A percentile compares a stretch with the other conserved stretches of the same genome.
These are phyloP conservation scores for Cydia pomonella DNA, from an alignment of 1,140 invertebrate species.

Conservation along the genomic window DNA sequence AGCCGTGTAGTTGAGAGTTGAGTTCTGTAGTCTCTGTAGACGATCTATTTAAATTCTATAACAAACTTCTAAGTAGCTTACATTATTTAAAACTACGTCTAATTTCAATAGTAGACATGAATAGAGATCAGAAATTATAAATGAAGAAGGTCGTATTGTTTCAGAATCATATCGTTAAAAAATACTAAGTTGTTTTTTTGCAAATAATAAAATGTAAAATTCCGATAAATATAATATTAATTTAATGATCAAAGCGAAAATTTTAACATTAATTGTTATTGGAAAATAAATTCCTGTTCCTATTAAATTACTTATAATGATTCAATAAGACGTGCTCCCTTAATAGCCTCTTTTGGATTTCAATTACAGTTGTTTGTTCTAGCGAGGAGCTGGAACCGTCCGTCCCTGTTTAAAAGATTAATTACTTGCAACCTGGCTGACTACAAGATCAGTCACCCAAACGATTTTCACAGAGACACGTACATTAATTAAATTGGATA, in stretches of 20 bases:
- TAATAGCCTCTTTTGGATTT: constrained; percentile 32
- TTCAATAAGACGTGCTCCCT: constrained; percentile 6
- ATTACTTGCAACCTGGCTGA: constrained; percentile 21
- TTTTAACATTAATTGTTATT: neutral
- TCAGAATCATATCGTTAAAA: constrained; percentile 1
- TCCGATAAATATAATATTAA: neutral
- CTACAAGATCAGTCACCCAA: constrained; percentile 16
- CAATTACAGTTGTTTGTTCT: constrained; percentile 28
- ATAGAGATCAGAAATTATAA: neutral
- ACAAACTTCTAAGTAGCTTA: neutral
- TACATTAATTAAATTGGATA: constrained; percentile 23
- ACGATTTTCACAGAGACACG: constrained; percentile 2
- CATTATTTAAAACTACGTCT: neutral
- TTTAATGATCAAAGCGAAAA: neutral
- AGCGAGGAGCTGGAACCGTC: constrained; percentile 15
- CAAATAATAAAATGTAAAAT: neutral
- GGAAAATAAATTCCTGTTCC: neutral
- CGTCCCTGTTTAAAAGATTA: constrained; percentile 21
- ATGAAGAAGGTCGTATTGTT: constrained; percentile 3
- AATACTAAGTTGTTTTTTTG: neutral
- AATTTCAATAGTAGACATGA: neutral
- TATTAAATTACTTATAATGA: constrained; percentile 20
- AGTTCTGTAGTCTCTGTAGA: no score
- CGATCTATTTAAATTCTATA: no score
- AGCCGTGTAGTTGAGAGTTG: no score